Conservation (phyloP, 2,888 invertebrate species). For the Lasioglossum villosulum region DNA sequence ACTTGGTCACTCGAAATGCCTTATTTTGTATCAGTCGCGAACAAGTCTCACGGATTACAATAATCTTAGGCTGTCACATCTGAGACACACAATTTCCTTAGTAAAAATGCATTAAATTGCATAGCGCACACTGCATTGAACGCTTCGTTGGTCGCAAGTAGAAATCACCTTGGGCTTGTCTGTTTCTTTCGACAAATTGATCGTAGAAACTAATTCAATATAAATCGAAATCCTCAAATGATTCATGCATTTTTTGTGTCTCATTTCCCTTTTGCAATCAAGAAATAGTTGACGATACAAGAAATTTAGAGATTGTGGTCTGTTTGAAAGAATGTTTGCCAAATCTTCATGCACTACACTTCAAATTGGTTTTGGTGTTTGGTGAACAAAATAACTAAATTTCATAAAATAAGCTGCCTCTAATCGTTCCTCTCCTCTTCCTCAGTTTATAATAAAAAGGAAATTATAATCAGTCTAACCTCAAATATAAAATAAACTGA, state of each 20-base stretch:
- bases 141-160: slow-evolving; percentile 2
- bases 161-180: neutral
- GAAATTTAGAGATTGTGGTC: neutral
- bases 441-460: no score
- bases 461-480: no score
- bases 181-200: neutral
- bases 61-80: neutral
- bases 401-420: no score
- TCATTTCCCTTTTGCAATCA: neutral
- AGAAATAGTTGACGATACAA: neutral
- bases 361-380: neutral
- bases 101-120: neutral
- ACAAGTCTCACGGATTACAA: neutral
- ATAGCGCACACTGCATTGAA: neutral
- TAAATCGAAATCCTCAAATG: neutral
- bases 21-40: neutral
- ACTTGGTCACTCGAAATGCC: neutral
- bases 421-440: no score
- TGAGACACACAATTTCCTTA: neutral
- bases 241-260: neutral
- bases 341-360: neutral
- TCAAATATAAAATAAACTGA: no score
- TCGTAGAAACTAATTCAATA: neutral
- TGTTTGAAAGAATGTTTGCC: neutral
- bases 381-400: no score